Conservation (phyloP, 2,797 vertebrate species). For the Pseudomugil tenellus region DNA sequence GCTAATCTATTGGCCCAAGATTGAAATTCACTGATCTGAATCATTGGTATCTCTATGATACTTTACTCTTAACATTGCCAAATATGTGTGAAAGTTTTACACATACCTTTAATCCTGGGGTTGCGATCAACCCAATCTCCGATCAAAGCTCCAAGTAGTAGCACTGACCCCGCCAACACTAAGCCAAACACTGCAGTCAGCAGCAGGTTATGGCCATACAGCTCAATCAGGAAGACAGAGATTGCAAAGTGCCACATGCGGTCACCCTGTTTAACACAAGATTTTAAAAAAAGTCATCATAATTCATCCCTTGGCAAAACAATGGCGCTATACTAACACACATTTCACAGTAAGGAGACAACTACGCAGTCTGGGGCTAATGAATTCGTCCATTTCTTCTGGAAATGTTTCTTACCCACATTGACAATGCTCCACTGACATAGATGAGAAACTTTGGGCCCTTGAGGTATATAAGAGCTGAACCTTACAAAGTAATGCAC, state of each 20-base stretch:
- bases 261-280: constrained; percentile 77
- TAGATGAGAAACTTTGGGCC: constrained; percentile 86
- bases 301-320: constrained; percentile 6
- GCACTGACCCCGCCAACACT: constrained; percentile 83
- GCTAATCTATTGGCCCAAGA: constrained; percentile 31
- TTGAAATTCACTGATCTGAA: constrained; percentile 41
- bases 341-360: constrained; percentile 11
- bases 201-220: constrained; percentile 81
- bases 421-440: constrained; percentile 83
- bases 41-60: constrained; percentile 1
- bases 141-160: constrained; percentile 84
- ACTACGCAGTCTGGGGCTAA: constrained; percentile 33
- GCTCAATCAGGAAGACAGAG: constrained; percentile 85
- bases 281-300: constrained; percentile 18
- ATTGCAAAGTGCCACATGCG: constrained; percentile 87
- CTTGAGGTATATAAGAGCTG: constrained; percentile 79
- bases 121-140: constrained; percentile 88
- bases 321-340: constrained; percentile 11
- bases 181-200: constrained; percentile 83
- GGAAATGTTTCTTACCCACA: constrained; percentile 82
- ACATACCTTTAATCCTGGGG: constrained; percentile 85
- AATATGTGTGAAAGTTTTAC: constrained; percentile 2
- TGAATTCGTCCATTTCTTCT: constrained; percentile 40
- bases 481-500: constrained; percentile 64
- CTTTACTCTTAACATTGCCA: constrained; percentile 8